Conservation (phyloP, 1,140 invertebrate genomes). For the Drosophila biarmipes region DNA sequence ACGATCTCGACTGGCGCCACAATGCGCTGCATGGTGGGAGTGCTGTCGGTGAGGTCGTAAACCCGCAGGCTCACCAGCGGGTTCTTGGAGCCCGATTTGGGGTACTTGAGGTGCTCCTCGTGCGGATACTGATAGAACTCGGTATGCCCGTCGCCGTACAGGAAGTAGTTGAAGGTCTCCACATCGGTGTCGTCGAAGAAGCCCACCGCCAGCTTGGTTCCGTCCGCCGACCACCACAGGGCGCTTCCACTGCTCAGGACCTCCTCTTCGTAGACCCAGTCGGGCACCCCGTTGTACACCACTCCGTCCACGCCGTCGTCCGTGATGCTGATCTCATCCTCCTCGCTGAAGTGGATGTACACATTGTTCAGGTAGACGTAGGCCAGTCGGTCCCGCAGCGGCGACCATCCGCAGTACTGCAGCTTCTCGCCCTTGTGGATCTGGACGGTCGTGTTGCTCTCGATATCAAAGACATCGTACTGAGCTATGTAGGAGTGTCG, state of each 20-base stretch:
- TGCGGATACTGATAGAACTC: constrained; percentile 93
- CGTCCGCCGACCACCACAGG: constrained; percentile 94
- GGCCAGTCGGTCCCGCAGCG: constrained; percentile 88
- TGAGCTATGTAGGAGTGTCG: constrained; percentile 79
- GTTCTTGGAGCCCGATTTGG: constrained; percentile 93
- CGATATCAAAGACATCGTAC: constrained; percentile 81
- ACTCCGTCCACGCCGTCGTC: constrained; percentile 86
- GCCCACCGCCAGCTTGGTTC: constrained; percentile 91
- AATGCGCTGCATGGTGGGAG: constrained; percentile 60
- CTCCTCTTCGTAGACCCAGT: constrained; percentile 96
- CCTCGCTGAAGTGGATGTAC: constrained; percentile 85
- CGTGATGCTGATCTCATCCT: constrained; percentile 86
- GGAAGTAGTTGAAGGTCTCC: constrained; percentile 87
- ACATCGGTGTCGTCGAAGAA: constrained; percentile 92
- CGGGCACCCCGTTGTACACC: constrained; percentile 92
- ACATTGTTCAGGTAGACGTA: constrained; percentile 94
- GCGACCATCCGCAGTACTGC: constrained; percentile 90
- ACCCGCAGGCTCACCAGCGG: constrained; percentile 89
- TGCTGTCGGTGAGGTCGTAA: constrained; percentile 86
- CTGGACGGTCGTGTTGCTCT: constrained; percentile 67
- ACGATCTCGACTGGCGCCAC: constrained; percentile 85
- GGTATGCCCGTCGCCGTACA: constrained; percentile 88
- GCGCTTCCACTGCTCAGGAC: constrained; percentile 93
- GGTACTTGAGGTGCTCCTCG: constrained; percentile 92
- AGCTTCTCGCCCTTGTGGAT: constrained; percentile 86